Evolutionary conservation across 2,888 invertebrate genomes (phyloP).

Genomic region (Phytoseiulus persimilis): DNA sequence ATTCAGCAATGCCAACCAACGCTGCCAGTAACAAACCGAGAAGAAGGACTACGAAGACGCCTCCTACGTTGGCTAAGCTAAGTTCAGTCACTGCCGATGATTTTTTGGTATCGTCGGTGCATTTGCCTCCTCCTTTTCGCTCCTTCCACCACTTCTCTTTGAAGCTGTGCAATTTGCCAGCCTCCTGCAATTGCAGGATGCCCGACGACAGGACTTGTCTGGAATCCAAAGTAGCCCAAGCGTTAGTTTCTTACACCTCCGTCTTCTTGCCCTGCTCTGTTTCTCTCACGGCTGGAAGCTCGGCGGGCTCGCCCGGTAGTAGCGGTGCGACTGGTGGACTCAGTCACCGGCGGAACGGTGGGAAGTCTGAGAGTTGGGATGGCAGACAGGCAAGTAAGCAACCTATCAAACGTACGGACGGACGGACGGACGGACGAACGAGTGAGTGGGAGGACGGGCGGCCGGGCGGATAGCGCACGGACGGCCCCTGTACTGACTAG

Average conservation of each 20-base stretch:
- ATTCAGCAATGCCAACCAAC: constrained; percentile 45
- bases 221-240: neutral
- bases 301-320: neutral
- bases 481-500: neutral
- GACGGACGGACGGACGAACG: neutral
- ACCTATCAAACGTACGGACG: too few relatives aligned
- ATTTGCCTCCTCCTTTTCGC: constrained; percentile 48
- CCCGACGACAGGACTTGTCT: constrained; percentile 38
- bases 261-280: neutral
- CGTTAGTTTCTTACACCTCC: neutral
- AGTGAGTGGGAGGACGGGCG: neutral
- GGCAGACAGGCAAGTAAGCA: neutral
- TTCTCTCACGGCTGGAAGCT: neutral
- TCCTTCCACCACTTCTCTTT: constrained; percentile 55
- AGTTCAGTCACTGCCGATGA: constrained; percentile 45
- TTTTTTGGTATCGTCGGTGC: constrained; percentile 45
- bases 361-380: neutral
- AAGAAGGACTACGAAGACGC: constrained; percentile 49
- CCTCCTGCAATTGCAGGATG: constrained; percentile 54
- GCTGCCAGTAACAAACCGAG: constrained; percentile 45
- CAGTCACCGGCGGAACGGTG: neutral
- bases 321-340: neutral
- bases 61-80: constrained; percentile 48
- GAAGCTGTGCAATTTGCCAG: constrained; percentile 52
- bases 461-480: neutral